A percentile compares a stretch with the other conserved stretches of the same genome.
These are phyloP conservation scores for Hyalella azteca DNA, from an alignment of 2,888 invertebrate genomes.

Conservation along the genomic window DNA sequence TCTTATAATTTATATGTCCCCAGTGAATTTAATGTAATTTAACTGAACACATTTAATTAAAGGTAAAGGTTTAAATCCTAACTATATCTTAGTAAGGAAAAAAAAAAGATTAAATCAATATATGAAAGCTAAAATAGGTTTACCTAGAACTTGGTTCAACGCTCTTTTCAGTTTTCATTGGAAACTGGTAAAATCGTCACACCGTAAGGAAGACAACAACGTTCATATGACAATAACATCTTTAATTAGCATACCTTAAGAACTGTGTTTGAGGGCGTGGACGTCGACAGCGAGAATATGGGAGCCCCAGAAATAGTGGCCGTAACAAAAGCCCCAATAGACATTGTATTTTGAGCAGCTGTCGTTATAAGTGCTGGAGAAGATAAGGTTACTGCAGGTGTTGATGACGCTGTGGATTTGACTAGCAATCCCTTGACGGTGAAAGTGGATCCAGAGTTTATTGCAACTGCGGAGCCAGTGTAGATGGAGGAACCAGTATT, in stretches of 20 bases:
- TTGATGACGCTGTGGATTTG: neutral
- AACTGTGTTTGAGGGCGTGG: neutral
- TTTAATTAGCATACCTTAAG: conserved; percentile 29
- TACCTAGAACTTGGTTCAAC: too few species aligned
- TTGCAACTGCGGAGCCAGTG: neutral
- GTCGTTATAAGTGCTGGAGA: neutral
- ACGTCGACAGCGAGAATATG: neutral
- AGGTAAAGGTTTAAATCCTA: too few species aligned
- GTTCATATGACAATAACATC: too few species aligned
- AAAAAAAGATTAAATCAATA: too few species aligned
- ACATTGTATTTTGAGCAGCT: neutral
- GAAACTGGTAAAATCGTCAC: too few species aligned
- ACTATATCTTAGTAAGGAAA: too few species aligned
- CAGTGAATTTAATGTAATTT: too few species aligned
- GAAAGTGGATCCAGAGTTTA: neutral
- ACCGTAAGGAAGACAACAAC: too few species aligned
- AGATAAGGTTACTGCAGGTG: neutral
- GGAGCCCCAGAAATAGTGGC: neutral
- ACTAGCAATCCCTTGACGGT: conserved; percentile 19
- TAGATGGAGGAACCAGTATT: neutral
- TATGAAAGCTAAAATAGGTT: too few species aligned
- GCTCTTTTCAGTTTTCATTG: too few species aligned
- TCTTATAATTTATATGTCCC: too few species aligned
- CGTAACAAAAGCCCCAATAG: neutral
- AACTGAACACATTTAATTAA: too few species aligned